Evolutionary conservation across 1,140 invertebrate genomes (phyloP), one percentile per base, ranked within the genome.

Genomic region (Epicauta chinensis): DNA sequence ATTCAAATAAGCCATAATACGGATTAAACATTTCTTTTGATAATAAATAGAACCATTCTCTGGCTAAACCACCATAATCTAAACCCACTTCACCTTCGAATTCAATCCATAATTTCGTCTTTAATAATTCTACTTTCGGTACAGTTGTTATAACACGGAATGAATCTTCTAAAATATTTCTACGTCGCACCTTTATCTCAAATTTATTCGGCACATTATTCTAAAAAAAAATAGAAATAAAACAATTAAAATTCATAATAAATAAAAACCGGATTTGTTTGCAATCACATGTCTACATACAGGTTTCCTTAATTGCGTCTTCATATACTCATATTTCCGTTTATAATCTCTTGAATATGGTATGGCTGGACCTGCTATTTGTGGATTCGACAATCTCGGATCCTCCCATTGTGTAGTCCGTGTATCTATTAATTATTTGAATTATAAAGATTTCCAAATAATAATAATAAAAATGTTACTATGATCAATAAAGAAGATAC

Each of bases 21-120:
- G 96, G 96, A 77, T 98, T 98, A 72, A 98, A 98, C 93, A 98
- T 98, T 80, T 99, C 95, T 74, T 97, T 97, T 0, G 94, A 98
- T 16, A 99, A 74, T 17, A 98, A 79, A 77, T 97, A 98, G 77
- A 98, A 99, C 93, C 94, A 98, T 79, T 99, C 96, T 56, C 93
- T 78, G 12, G 91, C 91, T 38, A 98, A 80, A 46, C 97, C 97
- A 53, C 97, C 96, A 72, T 99, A 99, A 77, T 99, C 97, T 29
- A 97, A 76, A 2, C 96, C 95, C 48, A 93, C 86, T 78, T 98
- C 96, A 13, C 91, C 91, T 69, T 98, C 93, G 75, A 99, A 98
- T 74, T 98, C 95, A 31, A 99, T 88, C 96, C 95, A 98, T 45
- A 99, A 74, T 75, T 98, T 98, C 29, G 94, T 94, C 73, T 97